Evolutionary conservation across 2,888 invertebrate species (phyloP), one percentile per base, ranked within the genome.

Genomic region (Tuta absoluta): DNA sequence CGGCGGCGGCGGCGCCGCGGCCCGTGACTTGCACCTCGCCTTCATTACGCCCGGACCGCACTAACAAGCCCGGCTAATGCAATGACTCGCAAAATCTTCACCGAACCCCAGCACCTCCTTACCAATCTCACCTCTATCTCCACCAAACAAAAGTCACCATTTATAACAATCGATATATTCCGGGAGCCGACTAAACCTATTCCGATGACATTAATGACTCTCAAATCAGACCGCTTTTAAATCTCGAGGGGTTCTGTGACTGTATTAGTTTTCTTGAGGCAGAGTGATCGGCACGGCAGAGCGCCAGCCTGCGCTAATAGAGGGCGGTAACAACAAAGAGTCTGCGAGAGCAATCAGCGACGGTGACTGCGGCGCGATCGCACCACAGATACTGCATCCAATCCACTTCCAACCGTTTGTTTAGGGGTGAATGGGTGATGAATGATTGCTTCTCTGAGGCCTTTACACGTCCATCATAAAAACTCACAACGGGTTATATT

Each of bases 21-120:
- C 80, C 80, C 80, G 75, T 91, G 91, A 91, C 91, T 91, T 90
- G 91, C 91, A 86, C 71, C 81, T 82, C 79, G 75, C 82, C 84
- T 87, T 91, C 88, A 90, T 89, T 90, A 90, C 86, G 80, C 69
- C 67, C 19, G 49, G 76, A 76, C 75, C 72, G 75, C 83, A 87
- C 90, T 91, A 91, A 91, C 91, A 90, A 91, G 91, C 89, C 85
- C 72, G 79, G 89, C 86, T 90, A 91, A 91, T 90, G 89, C 91
- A 89, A 85, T 91, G 91, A 91, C 79, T 91, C 89, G 91, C 90
- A 87, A 89, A 91, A 86, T 75, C 48, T 38, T 5, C 33, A 53
- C 56, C 74, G 72, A 53, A 51, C 24, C 74, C 73, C 70, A 67
- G 70, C 70, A 72, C 62, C 12, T 51, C 8, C 45, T 19, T 60